Evolutionary conservation across 1,140 invertebrate genomes (phyloP).

Genomic region (Heliconius melpomene): DNA sequence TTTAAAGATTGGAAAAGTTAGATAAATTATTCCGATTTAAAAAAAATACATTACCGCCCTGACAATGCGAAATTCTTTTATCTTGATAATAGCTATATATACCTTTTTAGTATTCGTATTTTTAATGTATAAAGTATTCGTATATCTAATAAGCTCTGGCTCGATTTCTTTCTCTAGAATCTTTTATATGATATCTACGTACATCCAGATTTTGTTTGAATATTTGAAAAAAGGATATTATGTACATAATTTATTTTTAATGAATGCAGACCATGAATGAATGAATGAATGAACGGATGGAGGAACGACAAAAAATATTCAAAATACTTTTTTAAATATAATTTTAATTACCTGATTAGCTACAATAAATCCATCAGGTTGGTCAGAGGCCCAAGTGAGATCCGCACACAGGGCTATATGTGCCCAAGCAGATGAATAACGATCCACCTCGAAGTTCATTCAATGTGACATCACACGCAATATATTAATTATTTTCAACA

Average conservation of each 20-base stretch:
- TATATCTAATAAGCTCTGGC: neutral
- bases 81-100: too few species aligned
- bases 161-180: neutral
- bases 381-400: conserved; percentile 74
- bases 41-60: too few species aligned
- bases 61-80: too few species aligned
- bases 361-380: conserved; percentile 74
- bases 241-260: neutral
- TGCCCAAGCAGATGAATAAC: conserved; percentile 74
- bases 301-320: neutral
- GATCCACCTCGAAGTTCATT: conserved; percentile 79
- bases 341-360: conserved; percentile 67
- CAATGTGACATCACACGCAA: conserved; percentile 75
- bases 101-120: too few species aligned
- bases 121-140: neutral
- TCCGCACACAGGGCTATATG: conserved; percentile 77
- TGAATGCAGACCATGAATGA: neutral
- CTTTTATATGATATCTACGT: neutral
- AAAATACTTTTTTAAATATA: neutral
- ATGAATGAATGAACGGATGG: neutral
- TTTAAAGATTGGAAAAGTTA: too few species aligned
- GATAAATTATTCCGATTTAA: too few species aligned
- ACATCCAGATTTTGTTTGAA: neutral
- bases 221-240: neutral
- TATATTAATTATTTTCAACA: conserved; percentile 66